Evolutionary conservation across 1,140 invertebrate species (phyloP).

Genomic region (Habropoda laboriosa): DNA sequence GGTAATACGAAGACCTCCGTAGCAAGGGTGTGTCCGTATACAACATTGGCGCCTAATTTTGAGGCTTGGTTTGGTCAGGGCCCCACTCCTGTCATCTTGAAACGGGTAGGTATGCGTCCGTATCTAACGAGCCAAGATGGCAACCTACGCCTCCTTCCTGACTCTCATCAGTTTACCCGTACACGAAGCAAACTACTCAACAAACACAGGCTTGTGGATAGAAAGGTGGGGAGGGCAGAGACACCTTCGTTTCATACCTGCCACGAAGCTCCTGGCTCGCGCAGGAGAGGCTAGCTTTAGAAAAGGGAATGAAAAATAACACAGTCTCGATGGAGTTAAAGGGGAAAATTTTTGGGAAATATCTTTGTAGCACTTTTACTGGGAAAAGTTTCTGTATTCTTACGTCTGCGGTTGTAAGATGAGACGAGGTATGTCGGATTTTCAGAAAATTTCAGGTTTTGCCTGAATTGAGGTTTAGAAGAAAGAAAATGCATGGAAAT

Average conservation of each 20-base stretch:
- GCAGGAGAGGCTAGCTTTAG: too few relatives aligned
- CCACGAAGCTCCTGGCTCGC: not conserved
- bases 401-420: too few relatives aligned
- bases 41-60: constrained; percentile 61
- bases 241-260: constrained; percentile 22
- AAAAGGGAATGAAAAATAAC: too few relatives aligned
- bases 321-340: not conserved
- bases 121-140: constrained; percentile 66
- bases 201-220: constrained; percentile 49
- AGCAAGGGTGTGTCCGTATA: constrained; percentile 39
- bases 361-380: not conserved
- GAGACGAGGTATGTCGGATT: too few relatives aligned
- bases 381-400: too few relatives aligned
- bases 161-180: constrained; percentile 37
- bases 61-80: constrained; percentile 45
- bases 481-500: not conserved
- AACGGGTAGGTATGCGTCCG: constrained; percentile 53
- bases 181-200: constrained; percentile 45
- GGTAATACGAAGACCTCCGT: constrained; percentile 37
- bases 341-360: not conserved
- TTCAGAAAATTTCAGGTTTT: too few relatives aligned
- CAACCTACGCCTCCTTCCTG: constrained; percentile 29
- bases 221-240: constrained; percentile 23
- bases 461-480: too few relatives aligned
- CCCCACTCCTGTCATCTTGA: constrained; percentile 57